Conservation (phyloP, 2,797 vertebrate genomes). For the Acipenser transmontanus region DNA sequence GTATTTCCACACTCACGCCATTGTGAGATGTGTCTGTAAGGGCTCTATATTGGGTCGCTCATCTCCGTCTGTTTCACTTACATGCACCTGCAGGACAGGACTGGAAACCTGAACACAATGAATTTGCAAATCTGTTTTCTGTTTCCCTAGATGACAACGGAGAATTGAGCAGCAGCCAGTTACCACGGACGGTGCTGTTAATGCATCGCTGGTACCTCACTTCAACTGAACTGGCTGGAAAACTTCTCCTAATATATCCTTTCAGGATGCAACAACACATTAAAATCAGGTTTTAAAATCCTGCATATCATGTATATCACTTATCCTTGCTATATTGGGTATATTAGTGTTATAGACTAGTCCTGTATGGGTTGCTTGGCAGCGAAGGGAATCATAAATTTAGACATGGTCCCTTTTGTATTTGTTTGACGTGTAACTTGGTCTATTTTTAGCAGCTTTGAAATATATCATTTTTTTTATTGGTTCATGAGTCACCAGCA, state of each 20-base stretch:
- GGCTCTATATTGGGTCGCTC: too few species aligned
- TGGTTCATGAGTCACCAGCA: background rate
- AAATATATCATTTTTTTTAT: constrained; percentile 5
- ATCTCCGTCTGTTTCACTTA: background rate
- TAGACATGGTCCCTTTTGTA: too few species aligned
- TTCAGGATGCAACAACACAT: constrained; percentile 21
- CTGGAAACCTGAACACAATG: background rate
- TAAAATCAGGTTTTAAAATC: background rate
- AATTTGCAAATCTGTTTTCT: constrained; percentile 17
- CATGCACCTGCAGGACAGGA: background rate
- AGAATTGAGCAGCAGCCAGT: constrained; percentile 58
- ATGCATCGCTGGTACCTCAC: constrained; percentile 95
- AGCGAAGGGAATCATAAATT: background rate
- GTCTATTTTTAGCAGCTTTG: constrained; percentile 4
- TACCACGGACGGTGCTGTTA: constrained; percentile 83
- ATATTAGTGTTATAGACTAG: background rate
- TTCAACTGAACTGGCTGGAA: constrained; percentile 83
- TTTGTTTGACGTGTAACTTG: constrained; percentile 15
- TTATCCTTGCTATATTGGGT: background rate
- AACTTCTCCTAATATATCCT: constrained; percentile 92
- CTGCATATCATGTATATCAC: background rate
- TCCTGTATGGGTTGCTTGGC: background rate
- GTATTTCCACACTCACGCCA: background rate
- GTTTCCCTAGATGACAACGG: constrained; percentile 72
- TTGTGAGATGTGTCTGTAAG: background rate